These are phyloP conservation scores for Apolygus lucorum DNA, from an alignment of 1,140 invertebrate genomes.

Conservation along the genomic window DNA sequence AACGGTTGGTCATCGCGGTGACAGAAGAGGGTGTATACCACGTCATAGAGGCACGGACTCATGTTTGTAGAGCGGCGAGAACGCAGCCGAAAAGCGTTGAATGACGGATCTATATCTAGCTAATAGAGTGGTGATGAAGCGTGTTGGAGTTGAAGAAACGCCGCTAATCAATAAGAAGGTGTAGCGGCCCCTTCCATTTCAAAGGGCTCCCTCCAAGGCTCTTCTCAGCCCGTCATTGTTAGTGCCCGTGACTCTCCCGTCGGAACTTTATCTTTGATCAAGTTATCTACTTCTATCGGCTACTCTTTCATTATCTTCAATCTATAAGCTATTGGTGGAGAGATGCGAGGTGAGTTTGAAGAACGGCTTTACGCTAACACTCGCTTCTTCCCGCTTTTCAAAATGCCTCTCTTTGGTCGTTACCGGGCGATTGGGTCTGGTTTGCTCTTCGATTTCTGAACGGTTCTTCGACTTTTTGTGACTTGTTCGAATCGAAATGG, in stretches of 20 bases:
- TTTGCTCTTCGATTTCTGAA: too few species aligned
- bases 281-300: conserved; percentile 12
- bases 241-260: not conserved
- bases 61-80: conserved; percentile 6
- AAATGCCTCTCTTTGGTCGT: too few species aligned
- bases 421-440: too few species aligned
- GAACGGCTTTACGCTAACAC: not conserved
- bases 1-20: too few species aligned
- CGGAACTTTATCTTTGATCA: conserved; percentile 14
- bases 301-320: conserved; percentile 15
- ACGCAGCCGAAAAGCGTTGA: not conserved
- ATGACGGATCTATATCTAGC: conserved; percentile 13
- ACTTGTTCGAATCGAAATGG: too few species aligned
- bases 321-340: conserved; percentile 8
- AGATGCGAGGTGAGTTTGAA: not conserved
- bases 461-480: too few species aligned
- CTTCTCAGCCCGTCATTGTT: conserved; percentile 6
- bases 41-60: too few species aligned
- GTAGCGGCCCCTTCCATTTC: conserved; percentile 2
- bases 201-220: not conserved
- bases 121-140: conserved; percentile 8
- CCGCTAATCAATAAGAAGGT: conserved; percentile 14
- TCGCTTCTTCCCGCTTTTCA: not conserved
- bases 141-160: not conserved
- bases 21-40: too few species aligned